Conservation (phyloP, 2,888 invertebrate species). For the Andricus quercusramuli region DNA sequence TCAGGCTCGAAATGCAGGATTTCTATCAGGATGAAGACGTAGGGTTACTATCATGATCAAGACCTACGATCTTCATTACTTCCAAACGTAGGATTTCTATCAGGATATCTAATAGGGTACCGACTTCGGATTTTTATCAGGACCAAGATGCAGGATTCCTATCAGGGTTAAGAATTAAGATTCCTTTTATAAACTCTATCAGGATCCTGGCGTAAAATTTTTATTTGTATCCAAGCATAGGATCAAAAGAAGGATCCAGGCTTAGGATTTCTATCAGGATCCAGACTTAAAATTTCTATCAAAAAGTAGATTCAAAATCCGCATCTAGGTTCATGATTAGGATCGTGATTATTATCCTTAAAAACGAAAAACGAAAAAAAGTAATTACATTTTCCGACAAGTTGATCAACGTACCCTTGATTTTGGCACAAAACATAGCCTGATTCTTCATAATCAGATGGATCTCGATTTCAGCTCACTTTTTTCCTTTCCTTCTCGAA, state of each 20-base stretch:
- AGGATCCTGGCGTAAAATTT: no score
- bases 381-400: neutral
- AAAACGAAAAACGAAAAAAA: neutral
- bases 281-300: neutral
- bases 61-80: no score
- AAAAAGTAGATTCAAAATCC: neutral
- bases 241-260: no score
- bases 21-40: no score
- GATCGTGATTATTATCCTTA: neutral
- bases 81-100: no score
- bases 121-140: no score
- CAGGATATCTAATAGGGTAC: no score
- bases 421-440: neutral
- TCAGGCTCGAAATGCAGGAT: no score
- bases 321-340: neutral
- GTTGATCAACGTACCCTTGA: neutral
- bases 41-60: no score
- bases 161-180: neutral
- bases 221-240: no score
- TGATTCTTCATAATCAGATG: constrained; percentile 17
- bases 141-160: no score
- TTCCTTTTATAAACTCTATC: neutral
- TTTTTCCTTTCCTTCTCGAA: constrained; percentile 24
- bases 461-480: constrained; percentile 35
- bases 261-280: no score